These are phyloP conservation scores for Blastobasis lacticolella DNA, from an alignment of 2,888 invertebrate species.

Conservation along the genomic window DNA sequence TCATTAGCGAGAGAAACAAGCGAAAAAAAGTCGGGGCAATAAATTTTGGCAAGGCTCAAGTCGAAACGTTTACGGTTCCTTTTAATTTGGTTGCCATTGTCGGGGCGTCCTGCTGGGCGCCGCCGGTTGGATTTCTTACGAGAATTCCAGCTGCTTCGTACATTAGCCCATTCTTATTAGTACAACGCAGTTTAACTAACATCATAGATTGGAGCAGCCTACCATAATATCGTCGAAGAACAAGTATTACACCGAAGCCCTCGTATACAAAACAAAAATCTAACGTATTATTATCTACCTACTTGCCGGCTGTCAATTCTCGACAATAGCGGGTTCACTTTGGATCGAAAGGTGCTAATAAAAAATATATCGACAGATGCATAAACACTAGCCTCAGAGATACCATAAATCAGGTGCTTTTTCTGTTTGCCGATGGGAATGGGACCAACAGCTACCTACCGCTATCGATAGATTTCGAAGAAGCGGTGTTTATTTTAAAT, in stretches of 20 bases:
- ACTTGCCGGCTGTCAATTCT: too few species aligned
- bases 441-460: conserved; percentile 33
- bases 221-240: too few species aligned
- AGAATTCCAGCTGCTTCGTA: conserved; percentile 67
- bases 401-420: conserved; percentile 53
- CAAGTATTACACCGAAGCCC: too few species aligned
- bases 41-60: conserved; percentile 71
- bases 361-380: conserved; percentile 35
- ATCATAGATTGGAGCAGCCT: too few species aligned
- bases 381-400: conserved; percentile 28
- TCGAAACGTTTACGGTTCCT: conserved; percentile 70
- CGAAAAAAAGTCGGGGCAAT: conserved; percentile 62
- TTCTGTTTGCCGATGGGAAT: conserved; percentile 33
- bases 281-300: too few species aligned
- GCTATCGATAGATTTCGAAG: conserved; percentile 33
- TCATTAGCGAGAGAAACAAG: conserved; percentile 68
- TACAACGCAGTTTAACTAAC: conserved; percentile 14
- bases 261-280: too few species aligned
- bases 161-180: conserved; percentile 66
- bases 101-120: conserved; percentile 64
- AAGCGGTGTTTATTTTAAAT: conserved; percentile 63
- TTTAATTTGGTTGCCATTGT: conserved; percentile 73
- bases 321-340: too few species aligned
- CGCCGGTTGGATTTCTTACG: conserved; percentile 60
- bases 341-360: conserved; percentile 3